These are phyloP conservation scores for Vanessa tameamea DNA, from an alignment of 1,140 invertebrate species.

Conservation along the genomic window DNA sequence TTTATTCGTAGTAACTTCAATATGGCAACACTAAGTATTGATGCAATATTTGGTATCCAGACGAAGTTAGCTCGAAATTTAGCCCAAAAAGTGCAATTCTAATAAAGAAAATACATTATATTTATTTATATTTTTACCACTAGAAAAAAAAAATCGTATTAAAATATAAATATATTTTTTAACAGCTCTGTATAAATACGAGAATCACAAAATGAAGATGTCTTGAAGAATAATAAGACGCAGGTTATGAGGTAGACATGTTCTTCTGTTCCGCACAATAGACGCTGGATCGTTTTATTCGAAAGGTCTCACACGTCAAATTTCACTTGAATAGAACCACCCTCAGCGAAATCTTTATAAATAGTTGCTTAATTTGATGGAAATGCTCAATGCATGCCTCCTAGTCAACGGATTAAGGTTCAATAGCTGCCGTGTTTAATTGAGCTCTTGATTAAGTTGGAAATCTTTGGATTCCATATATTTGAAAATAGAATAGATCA, in stretches of 20 bases:
- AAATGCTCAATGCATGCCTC: slow-evolving; percentile 70
- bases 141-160: background rate
- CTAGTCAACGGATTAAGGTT: slow-evolving; percentile 66
- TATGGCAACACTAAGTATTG: too few species aligned
- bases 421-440: slow-evolving; percentile 63
- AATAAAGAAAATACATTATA: too few species aligned
- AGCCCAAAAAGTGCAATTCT: too few species aligned
- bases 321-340: slow-evolving; percentile 73
- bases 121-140: too few species aligned
- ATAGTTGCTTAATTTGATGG: slow-evolving; percentile 79
- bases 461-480: background rate
- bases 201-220: slow-evolving; percentile 51
- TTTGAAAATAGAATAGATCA: too few species aligned
- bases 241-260: slow-evolving; percentile 68
- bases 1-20: too few species aligned
- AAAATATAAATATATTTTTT: slow-evolving; percentile 22
- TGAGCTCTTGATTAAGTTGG: slow-evolving; percentile 51
- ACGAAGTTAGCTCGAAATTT: too few species aligned
- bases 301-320: slow-evolving; percentile 75
- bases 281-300: slow-evolving; percentile 52
- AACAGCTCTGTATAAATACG: slow-evolving; percentile 48
- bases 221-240: slow-evolving; percentile 68
- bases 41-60: too few species aligned
- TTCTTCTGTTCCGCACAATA: slow-evolving; percentile 58
- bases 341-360: slow-evolving; percentile 75